Conservation (phyloP, 2,888 invertebrate species). For the Rhaphigaster nebulosa region DNA sequence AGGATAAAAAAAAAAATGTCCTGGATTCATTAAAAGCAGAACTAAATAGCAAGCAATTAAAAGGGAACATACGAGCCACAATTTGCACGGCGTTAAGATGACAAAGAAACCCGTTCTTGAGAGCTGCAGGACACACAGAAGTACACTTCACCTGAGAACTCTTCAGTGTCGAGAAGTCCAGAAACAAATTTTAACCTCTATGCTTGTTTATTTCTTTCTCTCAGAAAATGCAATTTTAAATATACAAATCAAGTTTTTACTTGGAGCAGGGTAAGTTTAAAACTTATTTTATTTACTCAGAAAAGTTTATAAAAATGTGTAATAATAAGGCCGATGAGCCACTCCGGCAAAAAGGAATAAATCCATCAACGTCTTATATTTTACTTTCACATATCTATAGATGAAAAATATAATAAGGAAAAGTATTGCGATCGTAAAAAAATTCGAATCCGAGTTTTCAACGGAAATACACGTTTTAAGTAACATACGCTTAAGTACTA, state of each 20-base stretch:
- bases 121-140: not conserved
- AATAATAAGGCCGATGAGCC: too few species aligned
- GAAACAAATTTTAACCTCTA: slow-evolving; percentile 12
- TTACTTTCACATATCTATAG: too few species aligned
- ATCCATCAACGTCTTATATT: too few species aligned
- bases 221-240: not conserved
- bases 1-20: not conserved
- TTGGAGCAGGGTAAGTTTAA: not conserved
- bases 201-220: slow-evolving; percentile 23
- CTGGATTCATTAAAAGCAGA: not conserved
- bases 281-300: not conserved
- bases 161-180: not conserved
- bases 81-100: slow-evolving; percentile 3
- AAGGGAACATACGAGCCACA: not conserved
- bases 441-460: too few species aligned
- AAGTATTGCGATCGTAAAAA: too few species aligned
- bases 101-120: not conserved
- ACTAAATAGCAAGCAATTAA: not conserved
- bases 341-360: too few species aligned
- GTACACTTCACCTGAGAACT: not conserved
- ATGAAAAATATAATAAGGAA: too few species aligned
- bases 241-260: not conserved
- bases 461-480: too few species aligned
- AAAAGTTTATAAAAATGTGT: not conserved
- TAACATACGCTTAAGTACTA: too few species aligned